Base-by-base conservation (phyloP, 2,113 vertebrate genomes). In the Serilophus lunatus region DNA sequence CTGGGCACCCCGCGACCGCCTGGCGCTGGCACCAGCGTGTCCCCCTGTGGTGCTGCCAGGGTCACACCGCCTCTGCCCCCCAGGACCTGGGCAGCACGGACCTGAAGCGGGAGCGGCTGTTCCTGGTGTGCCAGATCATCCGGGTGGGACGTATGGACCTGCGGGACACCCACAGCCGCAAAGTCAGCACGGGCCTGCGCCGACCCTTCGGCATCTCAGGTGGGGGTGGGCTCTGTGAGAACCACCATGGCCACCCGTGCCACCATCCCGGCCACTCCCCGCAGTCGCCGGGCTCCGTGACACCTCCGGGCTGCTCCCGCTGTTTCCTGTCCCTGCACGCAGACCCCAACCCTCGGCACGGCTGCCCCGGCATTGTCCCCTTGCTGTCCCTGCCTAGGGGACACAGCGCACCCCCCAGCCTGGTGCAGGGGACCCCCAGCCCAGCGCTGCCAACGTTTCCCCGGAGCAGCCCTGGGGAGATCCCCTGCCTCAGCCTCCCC, bases 111-210 rank as follows among this genome's bases (percentile, higher is more conserved):
- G 97, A 97, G 83, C 87, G 76, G 75, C 88, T 97, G 13, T 96
- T 96, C 86, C 82, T 97, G 70, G 97, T 97, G 83, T 97, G 97
- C 71, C 97, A 97, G 64, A 97, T 97, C 86, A 91, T 97, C 88
- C 93, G 97, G 3, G 84, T 96, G 54, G 97, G 96, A 4, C 89
- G 96, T 29, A 97, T 97, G 97, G 97, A 97, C 51, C 96, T 97
- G 31, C 92, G 94, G 12, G 96, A 97, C 17, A 54, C 86, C 82
- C 70, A 82, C 71, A 90, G 86, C 68, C 90, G 93, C 72, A 97
- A 96, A 78, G 91, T 96, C 72, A 97, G 96, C 82, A 96, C 86
- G 0, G 97, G 97, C 6, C 88, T 97, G 66, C 92, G 96, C 25
- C 70, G 97, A 6, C 96, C 97, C 81, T 97, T 97, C 0, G 97